Evolutionary conservation across 2,113 vertebrate species (phyloP), one percentile per base, ranked within the genome.

Genomic region (Vulpes vulpes): DNA sequence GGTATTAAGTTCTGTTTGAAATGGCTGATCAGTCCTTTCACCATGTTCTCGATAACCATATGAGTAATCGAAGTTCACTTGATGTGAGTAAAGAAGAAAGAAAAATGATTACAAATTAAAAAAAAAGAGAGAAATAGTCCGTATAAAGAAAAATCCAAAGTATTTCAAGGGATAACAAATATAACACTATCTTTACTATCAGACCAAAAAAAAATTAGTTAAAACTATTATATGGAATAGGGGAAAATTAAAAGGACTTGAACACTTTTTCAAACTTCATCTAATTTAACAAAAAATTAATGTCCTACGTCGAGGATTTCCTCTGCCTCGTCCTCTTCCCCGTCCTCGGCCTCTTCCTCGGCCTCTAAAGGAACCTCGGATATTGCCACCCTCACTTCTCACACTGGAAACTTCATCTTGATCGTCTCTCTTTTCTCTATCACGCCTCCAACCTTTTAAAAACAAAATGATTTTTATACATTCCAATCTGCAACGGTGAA

Each of bases 51-150:
- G 98, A 97, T 99, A 99, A 96, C 98, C 98, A 97, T 99, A 98
- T 3, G 99, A 98, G 98, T 99, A 99, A 73, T 99, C 99, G 84
- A 99, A 99, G 89, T 98, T 99, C 94, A 99, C 99, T 99, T 98
- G 78, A 98, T 60, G 30, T 67, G 25, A 92, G 80, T 32, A 91
- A 85, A 96, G 71, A 93, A 57, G 95, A 95, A 98, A 93, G 25
- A 74, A 93, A 94, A 62, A 53, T 96, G 8, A 91, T 71, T 89
- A 65, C 17, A 94, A 30, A 74, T 55, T 83, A 59, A 53, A 65
- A 62, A 69, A 97, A 25, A 57, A 91, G 78, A 0, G 91, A 92
- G 81, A 55, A 80, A 59, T 3, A 57, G 43, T 95, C 92, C 96
- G 20, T 93, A 90, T 25, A 95, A 65, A 89, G 17, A 60, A 94